A percentile compares a stretch with the other conserved stretches of the same genome.
Conservation (phyloP, 2,113 vertebrate species). For the Cettia cetti region DNA sequence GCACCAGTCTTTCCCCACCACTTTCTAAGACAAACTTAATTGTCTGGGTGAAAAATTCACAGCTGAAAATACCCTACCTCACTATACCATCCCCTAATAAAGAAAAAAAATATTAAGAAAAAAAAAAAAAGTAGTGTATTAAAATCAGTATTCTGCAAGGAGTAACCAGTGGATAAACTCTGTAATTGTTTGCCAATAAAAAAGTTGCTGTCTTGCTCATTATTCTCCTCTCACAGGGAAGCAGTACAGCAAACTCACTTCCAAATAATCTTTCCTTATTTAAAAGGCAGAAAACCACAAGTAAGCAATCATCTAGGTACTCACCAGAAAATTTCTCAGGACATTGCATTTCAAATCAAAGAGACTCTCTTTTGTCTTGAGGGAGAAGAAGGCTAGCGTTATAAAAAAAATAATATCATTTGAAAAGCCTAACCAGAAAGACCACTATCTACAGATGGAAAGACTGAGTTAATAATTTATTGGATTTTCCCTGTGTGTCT, state of each 20-base stretch:
- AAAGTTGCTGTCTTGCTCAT: neutral
- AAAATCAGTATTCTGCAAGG: neutral
- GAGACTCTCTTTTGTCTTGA: neutral
- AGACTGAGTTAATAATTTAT: neutral
- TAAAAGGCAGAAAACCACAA: neutral
- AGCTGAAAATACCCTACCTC: neutral
- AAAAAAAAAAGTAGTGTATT: neutral
- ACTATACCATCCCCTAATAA: neutral
- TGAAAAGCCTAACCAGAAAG: neutral
- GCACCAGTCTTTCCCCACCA: neutral
- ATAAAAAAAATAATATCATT: neutral
- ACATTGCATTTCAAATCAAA: neutral
- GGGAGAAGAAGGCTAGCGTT: neutral
- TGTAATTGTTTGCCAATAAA: neutral
- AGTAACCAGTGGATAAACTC: neutral
- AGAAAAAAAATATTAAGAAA: neutral
- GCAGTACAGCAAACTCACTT: neutral
- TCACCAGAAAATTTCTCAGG: neutral
- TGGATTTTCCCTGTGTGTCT: neutral
- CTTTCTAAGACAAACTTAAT: neutral
- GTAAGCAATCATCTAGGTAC: neutral
- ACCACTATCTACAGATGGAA: neutral
- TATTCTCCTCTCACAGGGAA: neutral
- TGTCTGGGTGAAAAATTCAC: neutral
- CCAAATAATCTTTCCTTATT: neutral